A percentile compares a stretch with the other conserved stretches of the same genome.
Conservation (phyloP, 2,888 invertebrate species). For the Sinotaia quadrata region DNA sequence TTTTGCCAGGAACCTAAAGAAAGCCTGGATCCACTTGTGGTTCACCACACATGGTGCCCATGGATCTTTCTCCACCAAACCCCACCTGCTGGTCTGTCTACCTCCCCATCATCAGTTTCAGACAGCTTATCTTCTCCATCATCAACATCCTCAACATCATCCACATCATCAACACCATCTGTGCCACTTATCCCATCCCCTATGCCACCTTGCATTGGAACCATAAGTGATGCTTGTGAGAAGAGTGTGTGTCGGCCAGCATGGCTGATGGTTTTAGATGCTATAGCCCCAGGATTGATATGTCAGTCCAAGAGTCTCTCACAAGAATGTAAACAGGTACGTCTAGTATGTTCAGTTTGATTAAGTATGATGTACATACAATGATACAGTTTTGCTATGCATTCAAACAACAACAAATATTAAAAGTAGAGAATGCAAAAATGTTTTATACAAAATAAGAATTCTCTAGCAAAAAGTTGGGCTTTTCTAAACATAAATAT, state of each 20-base stretch:
- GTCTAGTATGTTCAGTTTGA: neutral
- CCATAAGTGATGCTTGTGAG: neutral
- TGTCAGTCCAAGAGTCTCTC: slow-evolving; percentile 17
- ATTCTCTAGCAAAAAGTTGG: too few relatives aligned
- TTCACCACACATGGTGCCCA: slow-evolving; percentile 65
- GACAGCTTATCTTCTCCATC: neutral
- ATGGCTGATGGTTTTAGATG: slow-evolving; percentile 34
- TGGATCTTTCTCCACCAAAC: slow-evolving; percentile 43
- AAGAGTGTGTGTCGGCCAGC: slow-evolving; percentile 19
- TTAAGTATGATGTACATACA: neutral
- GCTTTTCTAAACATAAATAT: too few relatives aligned
- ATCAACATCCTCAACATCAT: neutral
- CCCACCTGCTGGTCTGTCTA: slow-evolving; percentile 4
- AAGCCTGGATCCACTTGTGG: slow-evolving; percentile 54
- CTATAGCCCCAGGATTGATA: slow-evolving; percentile 37
- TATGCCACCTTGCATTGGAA: too few relatives aligned
- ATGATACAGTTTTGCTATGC: too few relatives aligned
- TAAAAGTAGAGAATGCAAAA: too few relatives aligned
- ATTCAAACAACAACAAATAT: too few relatives aligned
- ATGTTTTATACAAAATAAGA: too few relatives aligned
- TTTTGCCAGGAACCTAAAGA: slow-evolving; percentile 44
- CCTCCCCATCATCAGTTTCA: neutral
- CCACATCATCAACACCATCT: neutral
- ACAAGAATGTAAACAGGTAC: slow-evolving; percentile 19
- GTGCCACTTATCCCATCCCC: neutral